Conservation (phyloP, 2,888 invertebrate species). For the Chirona hameri region DNA sequence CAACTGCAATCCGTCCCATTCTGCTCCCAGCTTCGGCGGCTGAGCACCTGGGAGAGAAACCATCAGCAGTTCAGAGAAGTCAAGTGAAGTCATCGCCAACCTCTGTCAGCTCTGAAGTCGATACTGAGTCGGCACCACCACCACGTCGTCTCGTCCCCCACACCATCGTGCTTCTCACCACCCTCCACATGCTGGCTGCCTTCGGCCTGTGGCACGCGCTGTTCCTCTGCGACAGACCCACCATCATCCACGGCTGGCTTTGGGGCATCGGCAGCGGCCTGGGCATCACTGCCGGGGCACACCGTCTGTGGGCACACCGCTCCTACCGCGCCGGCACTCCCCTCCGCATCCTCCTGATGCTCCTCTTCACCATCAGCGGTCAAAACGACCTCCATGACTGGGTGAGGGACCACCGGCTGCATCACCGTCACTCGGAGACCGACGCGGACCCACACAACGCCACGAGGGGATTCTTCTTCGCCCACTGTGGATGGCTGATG, state of each 20-base stretch:
- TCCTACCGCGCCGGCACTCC: conserved; percentile 94
- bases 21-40: too few species aligned
- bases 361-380: conserved; percentile 85
- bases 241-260: conserved; percentile 55
- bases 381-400: conserved; percentile 86
- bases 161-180: neutral
- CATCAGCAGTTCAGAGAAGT: too few species aligned
- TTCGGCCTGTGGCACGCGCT: conserved; percentile 40
- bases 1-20: too few species aligned
- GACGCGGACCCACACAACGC: conserved; percentile 92
- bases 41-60: too few species aligned
- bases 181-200: conserved; percentile 40
- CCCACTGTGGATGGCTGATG: conserved; percentile 91
- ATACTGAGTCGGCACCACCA: too few species aligned
- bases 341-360: conserved; percentile 68
- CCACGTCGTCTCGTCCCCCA: neutral
- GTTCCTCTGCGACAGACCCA: conserved; percentile 36
- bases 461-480: conserved; percentile 88
- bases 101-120: too few species aligned
- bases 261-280: conserved; percentile 75
- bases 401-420: conserved; percentile 76
- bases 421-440: conserved; percentile 90
- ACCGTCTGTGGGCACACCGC: conserved; percentile 92
- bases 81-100: too few species aligned
- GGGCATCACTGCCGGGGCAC: conserved; percentile 95